A percentile compares a stretch with the other conserved stretches of the same genome.
Evolutionary conservation across 2,888 invertebrate species (phyloP).

Genomic region (Rhagium mordax): DNA sequence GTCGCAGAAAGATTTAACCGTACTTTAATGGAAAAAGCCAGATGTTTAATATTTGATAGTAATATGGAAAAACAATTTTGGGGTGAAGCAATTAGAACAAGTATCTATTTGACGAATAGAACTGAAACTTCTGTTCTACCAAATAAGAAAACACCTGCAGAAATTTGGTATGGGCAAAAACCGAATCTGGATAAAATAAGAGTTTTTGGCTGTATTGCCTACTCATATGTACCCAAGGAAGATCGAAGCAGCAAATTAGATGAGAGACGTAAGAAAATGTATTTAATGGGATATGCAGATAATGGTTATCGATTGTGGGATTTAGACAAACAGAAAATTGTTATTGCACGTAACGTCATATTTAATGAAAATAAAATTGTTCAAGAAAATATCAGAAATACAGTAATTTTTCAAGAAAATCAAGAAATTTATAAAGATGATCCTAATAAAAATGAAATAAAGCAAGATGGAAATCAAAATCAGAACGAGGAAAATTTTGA

Average conservation of each 20-base stretch:
- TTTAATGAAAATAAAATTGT: neutral
- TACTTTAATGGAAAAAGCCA: slow-evolving; percentile 46
- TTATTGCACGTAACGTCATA: neutral
- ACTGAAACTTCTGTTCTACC: neutral
- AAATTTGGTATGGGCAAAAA: slow-evolving; percentile 33
- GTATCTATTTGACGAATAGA: slow-evolving; percentile 32
- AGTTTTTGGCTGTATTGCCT: slow-evolving; percentile 58
- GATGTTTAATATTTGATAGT: slow-evolving; percentile 46
- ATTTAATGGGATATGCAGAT: slow-evolving; percentile 50
- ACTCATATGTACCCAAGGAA: slow-evolving; percentile 50
- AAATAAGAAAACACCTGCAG: neutral
- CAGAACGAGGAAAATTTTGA: neutral
- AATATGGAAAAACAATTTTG: slow-evolving; percentile 42
- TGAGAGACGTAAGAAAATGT: slow-evolving; percentile 48
- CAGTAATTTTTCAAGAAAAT: neutral
- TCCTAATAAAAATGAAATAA: neutral
- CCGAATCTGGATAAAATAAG: slow-evolving; percentile 56
- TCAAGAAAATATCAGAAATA: neutral
- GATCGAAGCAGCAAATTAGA: slow-evolving; percentile 54
- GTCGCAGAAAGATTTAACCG: slow-evolving; percentile 42
- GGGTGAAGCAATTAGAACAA: slow-evolving; percentile 42
- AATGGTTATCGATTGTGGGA: slow-evolving; percentile 29
- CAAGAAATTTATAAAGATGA: neutral
- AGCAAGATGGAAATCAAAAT: neutral
- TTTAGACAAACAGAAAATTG: neutral